Evolutionary conservation across 2,888 invertebrate genomes (phyloP).

Genomic region (Phania funesta): DNA sequence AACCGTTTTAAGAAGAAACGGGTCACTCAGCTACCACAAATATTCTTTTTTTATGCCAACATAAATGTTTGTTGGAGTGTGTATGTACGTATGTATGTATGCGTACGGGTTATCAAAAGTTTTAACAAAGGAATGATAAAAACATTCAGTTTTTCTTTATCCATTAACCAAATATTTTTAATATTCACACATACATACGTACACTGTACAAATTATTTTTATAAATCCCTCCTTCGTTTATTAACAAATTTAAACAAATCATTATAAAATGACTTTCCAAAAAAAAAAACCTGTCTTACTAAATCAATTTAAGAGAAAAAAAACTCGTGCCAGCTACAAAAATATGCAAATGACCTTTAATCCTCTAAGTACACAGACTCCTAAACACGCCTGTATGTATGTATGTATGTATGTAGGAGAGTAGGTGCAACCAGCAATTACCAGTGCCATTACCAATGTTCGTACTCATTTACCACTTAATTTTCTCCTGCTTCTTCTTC

Average conservation of each 20-base stretch:
- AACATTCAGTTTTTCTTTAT: too few relatives aligned
- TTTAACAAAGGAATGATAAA: too few relatives aligned
- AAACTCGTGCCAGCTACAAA: neutral
- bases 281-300: conserved; percentile 12
- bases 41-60: too few relatives aligned
- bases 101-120: too few relatives aligned
- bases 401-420: too few relatives aligned
- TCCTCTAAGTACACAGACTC: conserved; percentile 42
- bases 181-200: too few relatives aligned
- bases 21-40: neutral
- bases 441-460: conserved; percentile 60
- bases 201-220: neutral
- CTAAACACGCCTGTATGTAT: conserved; percentile 19
- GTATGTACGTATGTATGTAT: too few relatives aligned
- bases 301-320: conserved; percentile 36
- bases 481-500: conserved; percentile 57
- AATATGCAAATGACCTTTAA: conserved; percentile 62
- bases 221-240: neutral
- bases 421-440: conserved; percentile 63
- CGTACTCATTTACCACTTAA: conserved; percentile 64
- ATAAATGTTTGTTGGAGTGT: too few relatives aligned
- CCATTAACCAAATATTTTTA: too few relatives aligned
- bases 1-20: conserved; percentile 4
- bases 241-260: conserved; percentile 18
- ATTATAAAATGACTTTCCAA: conserved; percentile 8